Percentiles rank a stretch among this genome's conserved stretches.
phyloP scores from a whole-genome alignment of 2,113 vertebrate species.

The Chauna torquata region DNA sequence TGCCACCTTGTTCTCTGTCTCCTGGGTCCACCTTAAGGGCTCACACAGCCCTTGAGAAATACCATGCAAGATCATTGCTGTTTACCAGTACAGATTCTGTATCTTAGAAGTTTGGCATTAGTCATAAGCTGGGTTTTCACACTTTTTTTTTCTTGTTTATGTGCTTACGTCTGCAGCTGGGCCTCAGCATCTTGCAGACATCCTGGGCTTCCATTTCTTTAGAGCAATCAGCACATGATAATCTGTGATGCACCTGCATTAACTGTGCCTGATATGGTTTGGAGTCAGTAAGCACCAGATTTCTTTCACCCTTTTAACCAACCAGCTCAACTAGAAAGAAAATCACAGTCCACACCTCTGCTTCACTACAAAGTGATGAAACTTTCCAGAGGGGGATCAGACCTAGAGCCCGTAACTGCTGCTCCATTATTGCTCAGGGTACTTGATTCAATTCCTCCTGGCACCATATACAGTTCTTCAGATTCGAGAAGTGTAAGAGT shows the following conservation, averaged over 20 bases:
- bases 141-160: not conserved
- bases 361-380: not conserved
- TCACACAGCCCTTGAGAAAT: not conserved
- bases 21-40: not conserved
- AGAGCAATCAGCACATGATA: not conserved
- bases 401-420: not conserved
- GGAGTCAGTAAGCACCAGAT: not conserved
- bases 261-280: rapidly evolving
- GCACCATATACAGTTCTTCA: not conserved
- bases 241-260: not conserved
- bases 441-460: not conserved
- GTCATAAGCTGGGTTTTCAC: not conserved
- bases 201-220: not conserved
- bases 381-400: not conserved
- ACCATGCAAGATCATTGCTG: not conserved
- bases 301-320: not conserved
- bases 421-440: not conserved
- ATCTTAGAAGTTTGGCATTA: not conserved
- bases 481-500: not conserved
- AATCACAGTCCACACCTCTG: not conserved
- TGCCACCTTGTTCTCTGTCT: not conserved
- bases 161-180: not conserved
- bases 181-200: not conserved
- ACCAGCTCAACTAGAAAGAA: not conserved
- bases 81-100: not conserved